Percentiles rank a stretch among this genome's conserved stretches.
Conservation (phyloP, 92 coral and sea anemone species). For the Chrysogorgia sp. region DNA sequence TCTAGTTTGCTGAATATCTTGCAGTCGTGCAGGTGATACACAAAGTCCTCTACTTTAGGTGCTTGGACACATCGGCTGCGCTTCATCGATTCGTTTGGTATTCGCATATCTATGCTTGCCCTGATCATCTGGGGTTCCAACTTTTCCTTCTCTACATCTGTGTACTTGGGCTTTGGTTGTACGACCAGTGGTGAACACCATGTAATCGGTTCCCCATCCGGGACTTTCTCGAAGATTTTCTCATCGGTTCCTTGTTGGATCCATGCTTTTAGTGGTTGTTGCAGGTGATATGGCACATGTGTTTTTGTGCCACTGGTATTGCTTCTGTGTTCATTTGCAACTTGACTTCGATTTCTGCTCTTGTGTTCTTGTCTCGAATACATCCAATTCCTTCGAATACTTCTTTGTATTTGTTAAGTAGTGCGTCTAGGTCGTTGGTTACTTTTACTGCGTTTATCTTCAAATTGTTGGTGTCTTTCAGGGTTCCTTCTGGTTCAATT, state of each 20-base stretch:
- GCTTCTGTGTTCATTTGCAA: constrained; percentile 66
- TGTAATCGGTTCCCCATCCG: constrained; percentile 58
- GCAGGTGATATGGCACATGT: constrained; percentile 58
- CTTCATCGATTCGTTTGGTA: constrained; percentile 59
- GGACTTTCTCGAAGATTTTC: constrained; percentile 62
- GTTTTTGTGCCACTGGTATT: constrained; percentile 66
- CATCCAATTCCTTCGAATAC: constrained; percentile 63
- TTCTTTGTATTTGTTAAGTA: constrained; percentile 41
- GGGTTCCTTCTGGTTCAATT: constrained; percentile 57
- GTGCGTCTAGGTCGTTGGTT: constrained; percentile 4
- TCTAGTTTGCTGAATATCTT: constrained; percentile 59
- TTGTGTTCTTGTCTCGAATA: constrained; percentile 54
- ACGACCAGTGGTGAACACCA: constrained; percentile 73
- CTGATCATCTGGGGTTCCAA: constrained; percentile 72
- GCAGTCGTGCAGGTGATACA: constrained; percentile 56
- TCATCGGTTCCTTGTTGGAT: constrained; percentile 56
- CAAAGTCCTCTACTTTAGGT: constrained; percentile 58
- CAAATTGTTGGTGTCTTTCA: constrained; percentile 57
- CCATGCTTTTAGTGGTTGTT: constrained; percentile 66
- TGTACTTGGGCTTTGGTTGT: constrained; percentile 54
- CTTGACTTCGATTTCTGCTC: constrained; percentile 51
- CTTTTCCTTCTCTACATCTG: constrained; percentile 38
- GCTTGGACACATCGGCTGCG: constrained; percentile 58
- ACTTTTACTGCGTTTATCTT: constrained; percentile 38
- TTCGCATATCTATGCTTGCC: constrained; percentile 65